These are phyloP conservation scores for Aphis craccivora DNA, from an alignment of 1,140 invertebrate genomes.

Conservation along the genomic window DNA sequence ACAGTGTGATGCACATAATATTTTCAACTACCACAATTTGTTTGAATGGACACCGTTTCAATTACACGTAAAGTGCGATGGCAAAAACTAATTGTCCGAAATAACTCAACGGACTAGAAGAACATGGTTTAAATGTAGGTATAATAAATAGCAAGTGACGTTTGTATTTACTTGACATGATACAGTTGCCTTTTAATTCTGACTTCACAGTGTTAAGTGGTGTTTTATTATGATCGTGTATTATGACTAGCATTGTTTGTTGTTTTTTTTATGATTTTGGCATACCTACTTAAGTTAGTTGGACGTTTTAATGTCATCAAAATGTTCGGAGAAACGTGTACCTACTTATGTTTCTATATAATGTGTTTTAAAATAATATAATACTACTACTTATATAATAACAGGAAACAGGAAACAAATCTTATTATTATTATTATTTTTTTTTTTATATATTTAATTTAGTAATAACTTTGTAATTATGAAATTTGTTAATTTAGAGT, in stretches of 20 bases:
- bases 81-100: background rate
- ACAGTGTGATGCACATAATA: background rate
- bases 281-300: no score
- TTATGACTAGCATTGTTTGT: background rate
- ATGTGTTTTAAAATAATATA: background rate
- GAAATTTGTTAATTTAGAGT: no score
- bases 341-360: background rate
- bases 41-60: background rate
- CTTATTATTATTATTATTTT: no score
- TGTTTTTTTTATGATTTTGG: background rate
- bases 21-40: background rate
- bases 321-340: background rate
- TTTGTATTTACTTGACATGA: background rate
- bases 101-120: background rate
- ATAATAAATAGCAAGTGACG: background rate
- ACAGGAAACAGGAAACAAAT: no score
- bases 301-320: no score
- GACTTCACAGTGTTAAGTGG: background rate
- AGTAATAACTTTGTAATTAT: background rate
- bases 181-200: slow-evolving; percentile 16
- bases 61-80: background rate
- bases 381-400: background rate
- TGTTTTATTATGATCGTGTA: background rate
- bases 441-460: background rate
- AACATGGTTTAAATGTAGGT: background rate